These are phyloP conservation scores for Myrmophylax atrothorax DNA, from an alignment of 2,113 vertebrate species.

Conservation along the genomic window DNA sequence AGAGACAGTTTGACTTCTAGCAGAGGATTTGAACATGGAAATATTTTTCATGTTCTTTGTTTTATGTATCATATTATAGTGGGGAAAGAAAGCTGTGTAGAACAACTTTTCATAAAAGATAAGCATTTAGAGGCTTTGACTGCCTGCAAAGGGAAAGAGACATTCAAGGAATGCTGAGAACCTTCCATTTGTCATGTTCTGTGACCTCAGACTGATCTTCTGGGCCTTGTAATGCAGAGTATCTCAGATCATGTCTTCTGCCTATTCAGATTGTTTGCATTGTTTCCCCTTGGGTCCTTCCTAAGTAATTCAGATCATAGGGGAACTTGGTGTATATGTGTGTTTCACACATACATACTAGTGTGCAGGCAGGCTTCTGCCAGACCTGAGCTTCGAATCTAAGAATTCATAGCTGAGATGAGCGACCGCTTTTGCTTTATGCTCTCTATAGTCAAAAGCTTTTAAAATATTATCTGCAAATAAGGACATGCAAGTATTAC, in stretches of 20 bases:
- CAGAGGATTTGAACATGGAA: background rate
- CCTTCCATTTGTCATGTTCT: accelerated
- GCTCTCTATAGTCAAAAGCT: background rate
- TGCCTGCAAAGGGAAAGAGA: background rate
- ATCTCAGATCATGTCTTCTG: background rate
- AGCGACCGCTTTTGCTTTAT: background rate
- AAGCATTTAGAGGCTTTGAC: background rate
- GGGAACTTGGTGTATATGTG: background rate
- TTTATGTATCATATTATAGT: background rate
- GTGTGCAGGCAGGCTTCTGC: background rate
- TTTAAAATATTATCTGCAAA: background rate
- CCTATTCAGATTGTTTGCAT: background rate
- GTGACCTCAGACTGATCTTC: background rate
- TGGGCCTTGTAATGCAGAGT: background rate
- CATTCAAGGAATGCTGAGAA: background rate
- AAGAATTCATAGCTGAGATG: background rate
- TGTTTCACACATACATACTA: background rate
- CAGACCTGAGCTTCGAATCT: background rate
- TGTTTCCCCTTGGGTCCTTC: background rate
- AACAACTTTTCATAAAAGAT: background rate
- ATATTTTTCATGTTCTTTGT: background rate
- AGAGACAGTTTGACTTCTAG: background rate
- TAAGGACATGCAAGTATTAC: accelerated
- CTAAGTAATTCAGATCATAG: background rate
- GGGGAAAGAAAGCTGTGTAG: background rate